phyloP scores from a whole-genome alignment of 2,113 vertebrate species.

The Lota lota region DNA sequence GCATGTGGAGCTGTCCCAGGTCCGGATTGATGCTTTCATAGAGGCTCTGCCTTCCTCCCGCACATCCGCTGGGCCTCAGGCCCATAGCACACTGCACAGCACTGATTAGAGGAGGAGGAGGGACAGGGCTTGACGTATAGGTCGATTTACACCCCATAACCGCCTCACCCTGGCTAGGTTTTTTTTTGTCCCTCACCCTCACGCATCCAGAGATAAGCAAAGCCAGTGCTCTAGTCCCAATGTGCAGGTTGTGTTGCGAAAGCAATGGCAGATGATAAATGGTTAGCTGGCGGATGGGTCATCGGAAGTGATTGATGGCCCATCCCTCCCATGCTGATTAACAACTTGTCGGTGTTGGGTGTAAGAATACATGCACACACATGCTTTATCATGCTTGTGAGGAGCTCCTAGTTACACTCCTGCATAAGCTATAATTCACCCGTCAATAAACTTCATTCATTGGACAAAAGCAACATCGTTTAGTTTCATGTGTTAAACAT shows the following conservation, averaged over 20 bases:
- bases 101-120: constrained; percentile 20
- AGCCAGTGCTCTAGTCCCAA: too few species aligned
- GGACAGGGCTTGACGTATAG: background rate
- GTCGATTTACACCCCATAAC: constrained; percentile 38
- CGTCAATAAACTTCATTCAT: too few species aligned
- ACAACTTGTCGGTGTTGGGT: constrained; percentile 9
- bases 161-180: too few species aligned
- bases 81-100: constrained; percentile 5
- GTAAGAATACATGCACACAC: background rate
- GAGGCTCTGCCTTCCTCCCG: constrained; percentile 8
- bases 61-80: constrained; percentile 4
- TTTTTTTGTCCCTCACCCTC: too few species aligned
- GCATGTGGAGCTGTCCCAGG: background rate
- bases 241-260: too few species aligned
- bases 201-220: too few species aligned
- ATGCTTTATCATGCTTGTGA: background rate
- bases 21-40: constrained; percentile 13
- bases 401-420: background rate
- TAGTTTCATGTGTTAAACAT: too few species aligned
- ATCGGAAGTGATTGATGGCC: too few species aligned
- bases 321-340: constrained; percentile 14
- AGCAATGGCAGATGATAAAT: too few species aligned
- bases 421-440: too few species aligned
- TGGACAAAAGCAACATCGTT: too few species aligned
- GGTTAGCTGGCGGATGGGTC: too few species aligned